A percentile compares a stretch with the other conserved stretches of the same genome.
Conservation (phyloP, 2,888 invertebrate genomes). For the Meteorus cinctellus region DNA sequence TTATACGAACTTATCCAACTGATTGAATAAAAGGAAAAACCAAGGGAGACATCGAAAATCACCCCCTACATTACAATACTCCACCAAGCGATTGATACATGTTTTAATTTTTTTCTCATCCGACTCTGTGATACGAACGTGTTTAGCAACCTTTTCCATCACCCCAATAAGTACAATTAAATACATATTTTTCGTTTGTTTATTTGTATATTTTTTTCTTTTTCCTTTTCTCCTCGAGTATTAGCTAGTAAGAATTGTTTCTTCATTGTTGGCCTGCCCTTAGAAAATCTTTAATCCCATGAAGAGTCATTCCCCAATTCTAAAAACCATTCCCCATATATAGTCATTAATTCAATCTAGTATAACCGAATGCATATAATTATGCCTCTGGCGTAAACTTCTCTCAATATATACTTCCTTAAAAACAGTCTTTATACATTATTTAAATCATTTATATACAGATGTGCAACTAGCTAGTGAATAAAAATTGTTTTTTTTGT, state of each 20-base stretch:
- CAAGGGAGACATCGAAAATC: too few relatives aligned
- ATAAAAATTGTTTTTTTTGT: slow-evolving; percentile 59
- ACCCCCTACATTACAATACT: too few relatives aligned
- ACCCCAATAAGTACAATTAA: slow-evolving; percentile 35
- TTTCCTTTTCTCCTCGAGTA: neutral
- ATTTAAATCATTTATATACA: slow-evolving; percentile 71
- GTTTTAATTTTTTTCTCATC: neutral
- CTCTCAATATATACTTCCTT: slow-evolving; percentile 51
- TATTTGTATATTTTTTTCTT: slow-evolving; percentile 14
- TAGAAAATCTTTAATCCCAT: slow-evolving; percentile 43
- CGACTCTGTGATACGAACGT: slow-evolving; percentile 37
- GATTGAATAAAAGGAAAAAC: too few relatives aligned
- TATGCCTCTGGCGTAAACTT: slow-evolving; percentile 38
- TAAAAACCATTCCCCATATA: slow-evolving; percentile 38
- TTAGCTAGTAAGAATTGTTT: slow-evolving; percentile 33
- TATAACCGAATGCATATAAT: slow-evolving; percentile 7
- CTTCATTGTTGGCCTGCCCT: slow-evolving; percentile 46
- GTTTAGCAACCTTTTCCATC: slow-evolving; percentile 14
- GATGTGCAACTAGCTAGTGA: slow-evolving; percentile 64
- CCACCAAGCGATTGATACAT: neutral
- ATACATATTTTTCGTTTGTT: slow-evolving; percentile 26
- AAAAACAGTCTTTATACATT: slow-evolving; percentile 72
- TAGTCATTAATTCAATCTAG: slow-evolving; percentile 36
- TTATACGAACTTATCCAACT: too few relatives aligned
- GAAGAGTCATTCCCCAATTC: slow-evolving; percentile 35